phyloP scores from a whole-genome alignment of 92 coral and sea anemone species.

The Porites divaricata region DNA sequence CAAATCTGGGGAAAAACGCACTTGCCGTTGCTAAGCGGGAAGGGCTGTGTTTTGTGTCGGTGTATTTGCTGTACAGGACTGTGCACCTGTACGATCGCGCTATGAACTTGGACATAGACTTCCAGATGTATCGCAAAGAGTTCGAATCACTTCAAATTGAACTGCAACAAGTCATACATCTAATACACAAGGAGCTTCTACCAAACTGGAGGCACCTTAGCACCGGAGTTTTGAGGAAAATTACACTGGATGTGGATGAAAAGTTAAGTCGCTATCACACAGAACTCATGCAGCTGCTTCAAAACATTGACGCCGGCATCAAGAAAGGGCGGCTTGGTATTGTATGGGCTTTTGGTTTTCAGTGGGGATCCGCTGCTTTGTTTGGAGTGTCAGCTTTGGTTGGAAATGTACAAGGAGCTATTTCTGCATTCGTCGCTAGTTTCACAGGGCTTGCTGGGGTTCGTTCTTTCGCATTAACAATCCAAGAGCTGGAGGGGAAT shows the following conservation, averaged over 20 bases:
- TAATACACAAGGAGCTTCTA: conserved; percentile 5
- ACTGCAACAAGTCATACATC: not conserved
- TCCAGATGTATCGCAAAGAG: conserved; percentile 15
- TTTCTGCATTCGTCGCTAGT: not conserved
- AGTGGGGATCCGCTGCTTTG: not conserved
- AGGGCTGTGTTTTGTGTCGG: not conserved
- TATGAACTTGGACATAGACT: conserved; percentile 10
- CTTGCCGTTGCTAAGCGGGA: not conserved
- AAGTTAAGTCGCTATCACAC: conserved; percentile 17
- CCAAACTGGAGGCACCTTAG: not conserved
- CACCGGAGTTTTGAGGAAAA: too few relatives aligned
- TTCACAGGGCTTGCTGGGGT: not conserved
- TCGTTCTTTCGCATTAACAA: not conserved
- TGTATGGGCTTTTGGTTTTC: not conserved
- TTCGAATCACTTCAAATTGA: conserved; percentile 20
- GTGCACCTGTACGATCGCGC: conserved; percentile 15
- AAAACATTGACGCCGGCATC: not conserved
- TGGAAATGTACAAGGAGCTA: conserved; percentile 13
- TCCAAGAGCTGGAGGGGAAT: not conserved
- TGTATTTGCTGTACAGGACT: not conserved
- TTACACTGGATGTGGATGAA: not conserved
- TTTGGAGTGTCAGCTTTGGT: not conserved
- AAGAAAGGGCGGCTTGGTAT: not conserved
- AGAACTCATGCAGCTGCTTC: not conserved
- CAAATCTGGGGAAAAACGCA: not conserved